These are phyloP conservation scores for Embidobia sp. DNA, from an alignment of 2,888 invertebrate species.

Conservation along the genomic window DNA sequence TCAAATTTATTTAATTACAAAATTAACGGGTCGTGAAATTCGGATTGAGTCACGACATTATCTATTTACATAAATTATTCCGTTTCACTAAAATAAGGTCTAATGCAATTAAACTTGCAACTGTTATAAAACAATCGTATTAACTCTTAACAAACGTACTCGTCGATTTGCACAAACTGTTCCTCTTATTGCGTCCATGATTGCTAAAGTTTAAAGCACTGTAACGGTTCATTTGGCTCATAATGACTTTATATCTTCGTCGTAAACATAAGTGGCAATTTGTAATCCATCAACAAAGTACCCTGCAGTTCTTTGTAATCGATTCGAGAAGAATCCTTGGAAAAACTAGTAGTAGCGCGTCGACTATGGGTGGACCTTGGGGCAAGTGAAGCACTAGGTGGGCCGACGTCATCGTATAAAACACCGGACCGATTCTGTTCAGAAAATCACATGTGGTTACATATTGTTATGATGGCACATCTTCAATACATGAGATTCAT, in stretches of 20 bases:
- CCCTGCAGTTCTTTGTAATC: constrained; percentile 12
- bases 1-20: constrained; percentile 9
- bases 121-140: no score
- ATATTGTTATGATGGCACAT: constrained; percentile 26
- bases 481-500: constrained; percentile 36
- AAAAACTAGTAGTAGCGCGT: constrained; percentile 24
- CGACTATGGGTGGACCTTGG: neutral
- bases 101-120: no score
- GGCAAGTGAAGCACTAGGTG: constrained; percentile 30
- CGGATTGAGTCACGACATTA: no score
- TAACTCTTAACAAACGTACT: no score
- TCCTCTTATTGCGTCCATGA: constrained; percentile 3
- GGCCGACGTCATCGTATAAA: constrained; percentile 30
- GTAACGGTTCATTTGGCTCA: neutral
- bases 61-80: no score
- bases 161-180: no score
- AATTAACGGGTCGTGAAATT: no score
- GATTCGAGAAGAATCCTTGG: constrained; percentile 19
- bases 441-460: constrained; percentile 12
- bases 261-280: constrained; percentile 3
- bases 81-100: no score
- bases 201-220: neutral
- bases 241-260: constrained; percentile 15
- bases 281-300: constrained; percentile 22
- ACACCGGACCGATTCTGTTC: constrained; percentile 3